These are phyloP conservation scores for Coranthus polyacanthus DNA, from an alignment of 2,797 vertebrate species.

Conservation along the genomic window DNA sequence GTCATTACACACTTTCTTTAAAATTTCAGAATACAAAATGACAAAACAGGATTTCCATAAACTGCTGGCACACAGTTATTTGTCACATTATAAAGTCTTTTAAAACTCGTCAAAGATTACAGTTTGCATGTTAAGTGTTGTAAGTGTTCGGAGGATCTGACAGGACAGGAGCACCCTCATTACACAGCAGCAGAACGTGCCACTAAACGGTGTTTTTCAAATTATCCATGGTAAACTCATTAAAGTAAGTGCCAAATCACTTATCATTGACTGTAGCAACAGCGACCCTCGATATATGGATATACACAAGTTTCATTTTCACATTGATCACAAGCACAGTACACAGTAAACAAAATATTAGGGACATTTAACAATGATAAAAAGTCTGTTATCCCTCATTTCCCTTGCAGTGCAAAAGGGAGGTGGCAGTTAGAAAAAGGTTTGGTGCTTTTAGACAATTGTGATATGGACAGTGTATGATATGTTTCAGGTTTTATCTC, in stretches of 20 bases:
- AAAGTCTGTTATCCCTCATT: not conserved
- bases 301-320: not conserved
- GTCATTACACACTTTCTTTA: slow-evolving; percentile 28
- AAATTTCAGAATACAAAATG: slow-evolving; percentile 20
- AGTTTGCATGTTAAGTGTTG: not conserved
- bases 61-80: slow-evolving; percentile 31
- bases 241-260: slow-evolving; percentile 6
- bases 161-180: not conserved
- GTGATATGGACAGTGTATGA: not conserved
- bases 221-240: slow-evolving; percentile 1
- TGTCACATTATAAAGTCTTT: slow-evolving; percentile 7
- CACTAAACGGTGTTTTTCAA: not conserved
- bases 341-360: slow-evolving; percentile 12
- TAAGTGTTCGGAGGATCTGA: not conserved
- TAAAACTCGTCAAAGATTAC: slow-evolving; percentile 5
- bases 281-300: not conserved
- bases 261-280: not conserved
- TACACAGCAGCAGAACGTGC: not conserved
- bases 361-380: not conserved
- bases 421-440: slow-evolving; percentile 8
- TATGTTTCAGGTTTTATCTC: not conserved
- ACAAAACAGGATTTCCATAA: slow-evolving; percentile 18
- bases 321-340: not conserved
- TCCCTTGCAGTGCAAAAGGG: not conserved
- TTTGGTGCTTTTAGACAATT: not conserved